Evolutionary conservation across 2,113 vertebrate species (phyloP), one percentile per base, ranked within the genome.

Genomic region (Pardalotus punctatus): DNA sequence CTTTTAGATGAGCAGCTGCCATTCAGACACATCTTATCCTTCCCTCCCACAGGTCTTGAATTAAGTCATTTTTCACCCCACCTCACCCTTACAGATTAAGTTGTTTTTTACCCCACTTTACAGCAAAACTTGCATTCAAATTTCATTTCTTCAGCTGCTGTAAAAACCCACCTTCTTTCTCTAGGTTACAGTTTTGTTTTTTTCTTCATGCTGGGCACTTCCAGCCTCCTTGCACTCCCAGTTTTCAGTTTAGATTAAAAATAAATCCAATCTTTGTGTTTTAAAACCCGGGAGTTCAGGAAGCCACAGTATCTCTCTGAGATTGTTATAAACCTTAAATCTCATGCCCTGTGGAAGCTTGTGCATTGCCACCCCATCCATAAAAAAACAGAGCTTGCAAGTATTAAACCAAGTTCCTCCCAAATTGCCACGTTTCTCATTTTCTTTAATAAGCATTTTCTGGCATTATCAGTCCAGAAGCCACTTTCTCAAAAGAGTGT

Each of bases 401-500:
- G 9, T 24, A 47, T 43, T 48, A 54, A 73, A 54, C 5, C 22
- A 60, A 47, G 56, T 48, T 86, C 56, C 65, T 89, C 50, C 36
- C 40, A 35, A 70, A 57, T 17, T 16, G 33, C 14, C 47, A 35
- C 0, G 1, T 43, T 82, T 64, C 54, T 80, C n/a, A 42, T 94
- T 72, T 95, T 72, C 89, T 88, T 76, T 64, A 94, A 86, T 74
- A 83, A 77, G 87, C 90, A 48, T 69, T 92, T 96, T 93, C 85
- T 33, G 42, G 85, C 42, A 71, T 73, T 77, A 80, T 31, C 47
- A 58, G 74, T 14, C 40, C 38, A 81, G 88, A 94, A 89, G 65
- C 56, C 81, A 73, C 50, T 48, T 81, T 62, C 65, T 66, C 40
- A 38, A 43, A 72, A 48, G 24, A 83, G 42, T 5, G 70, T 85